Conservation (phyloP, 2,797 vertebrate genomes). For the Danio choprae region DNA sequence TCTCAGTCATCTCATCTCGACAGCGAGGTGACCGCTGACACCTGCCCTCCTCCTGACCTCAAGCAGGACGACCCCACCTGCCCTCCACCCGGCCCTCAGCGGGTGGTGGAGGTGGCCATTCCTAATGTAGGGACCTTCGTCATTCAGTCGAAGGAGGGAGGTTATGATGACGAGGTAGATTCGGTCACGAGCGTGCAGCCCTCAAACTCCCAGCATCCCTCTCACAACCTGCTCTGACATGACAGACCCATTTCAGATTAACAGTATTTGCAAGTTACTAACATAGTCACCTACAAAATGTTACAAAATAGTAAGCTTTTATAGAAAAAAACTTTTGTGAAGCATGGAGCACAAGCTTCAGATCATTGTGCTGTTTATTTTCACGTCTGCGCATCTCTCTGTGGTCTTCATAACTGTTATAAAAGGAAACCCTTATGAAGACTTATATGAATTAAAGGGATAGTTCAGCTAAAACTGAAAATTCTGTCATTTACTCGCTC, state of each 20-base stretch:
- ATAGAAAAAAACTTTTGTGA: background rate
- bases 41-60: conserved; percentile 68
- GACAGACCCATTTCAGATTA: conserved; percentile 31
- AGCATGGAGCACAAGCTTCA: conserved; percentile 26
- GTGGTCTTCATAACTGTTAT: background rate
- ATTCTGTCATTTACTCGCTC: too few relatives aligned
- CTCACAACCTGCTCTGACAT: conserved; percentile 25
- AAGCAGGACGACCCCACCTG: conserved; percentile 73
- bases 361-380: conserved; percentile 15
- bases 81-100: conserved; percentile 81
- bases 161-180: conserved; percentile 98
- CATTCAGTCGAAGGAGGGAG: conserved; percentile 94
- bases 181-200: conserved; percentile 28
- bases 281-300: background rate
- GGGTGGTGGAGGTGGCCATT: conserved; percentile 93
- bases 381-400: background rate
- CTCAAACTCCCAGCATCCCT: conserved; percentile 28
- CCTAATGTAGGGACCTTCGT: conserved; percentile 94
- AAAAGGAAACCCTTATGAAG: background rate
- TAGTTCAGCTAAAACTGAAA: too few relatives aligned
- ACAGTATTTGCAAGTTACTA: conserved; percentile 17
- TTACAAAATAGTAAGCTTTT: background rate
- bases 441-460: too few relatives aligned
- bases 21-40: conserved; percentile 62
- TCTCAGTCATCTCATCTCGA: conserved; percentile 74